Conservation (phyloP, 2,797 vertebrate genomes). For the Notamacropus eugenii region DNA sequence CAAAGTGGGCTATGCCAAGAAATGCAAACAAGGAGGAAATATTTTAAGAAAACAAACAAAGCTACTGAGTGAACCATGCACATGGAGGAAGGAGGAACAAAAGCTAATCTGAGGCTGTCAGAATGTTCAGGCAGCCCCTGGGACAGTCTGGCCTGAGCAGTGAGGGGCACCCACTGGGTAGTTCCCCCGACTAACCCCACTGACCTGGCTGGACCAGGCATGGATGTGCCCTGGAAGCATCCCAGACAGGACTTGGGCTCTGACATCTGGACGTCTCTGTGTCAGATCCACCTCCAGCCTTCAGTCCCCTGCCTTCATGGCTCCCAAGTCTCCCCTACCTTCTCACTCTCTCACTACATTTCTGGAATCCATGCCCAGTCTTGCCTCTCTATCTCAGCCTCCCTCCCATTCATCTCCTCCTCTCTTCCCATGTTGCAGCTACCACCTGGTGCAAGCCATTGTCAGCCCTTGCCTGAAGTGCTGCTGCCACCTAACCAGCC, state of each 20-base stretch:
- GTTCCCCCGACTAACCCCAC: rapidly evolving
- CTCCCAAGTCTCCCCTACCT: not conserved
- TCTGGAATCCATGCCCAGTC: not conserved
- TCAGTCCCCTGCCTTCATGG: too few relatives aligned
- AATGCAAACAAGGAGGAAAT: slow-evolving; percentile 86
- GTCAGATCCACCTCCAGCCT: too few relatives aligned
- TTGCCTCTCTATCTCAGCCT: not conserved
- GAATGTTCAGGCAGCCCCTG: not conserved
- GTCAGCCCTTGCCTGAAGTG: not conserved
- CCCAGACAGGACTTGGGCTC: not conserved
- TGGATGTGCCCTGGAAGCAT: not conserved
- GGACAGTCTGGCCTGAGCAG: not conserved
- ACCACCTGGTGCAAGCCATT: not conserved
- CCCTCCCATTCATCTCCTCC: not conserved
- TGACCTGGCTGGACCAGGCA: not conserved
- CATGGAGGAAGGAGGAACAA: slow-evolving; percentile 82
- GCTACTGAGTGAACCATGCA: slow-evolving; percentile 86
- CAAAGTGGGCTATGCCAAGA: slow-evolving; percentile 79
- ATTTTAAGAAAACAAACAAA: slow-evolving; percentile 87
- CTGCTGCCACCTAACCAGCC: too few relatives aligned
- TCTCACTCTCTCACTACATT: too few relatives aligned
- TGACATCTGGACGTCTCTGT: too few relatives aligned
- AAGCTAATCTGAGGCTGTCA: slow-evolving; percentile 81
- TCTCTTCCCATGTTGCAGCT: too few relatives aligned
- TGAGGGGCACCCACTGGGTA: not conserved